These are phyloP conservation scores for Pachyramphus minor DNA, from an alignment of 2,113 vertebrate genomes.

Conservation along the genomic window DNA sequence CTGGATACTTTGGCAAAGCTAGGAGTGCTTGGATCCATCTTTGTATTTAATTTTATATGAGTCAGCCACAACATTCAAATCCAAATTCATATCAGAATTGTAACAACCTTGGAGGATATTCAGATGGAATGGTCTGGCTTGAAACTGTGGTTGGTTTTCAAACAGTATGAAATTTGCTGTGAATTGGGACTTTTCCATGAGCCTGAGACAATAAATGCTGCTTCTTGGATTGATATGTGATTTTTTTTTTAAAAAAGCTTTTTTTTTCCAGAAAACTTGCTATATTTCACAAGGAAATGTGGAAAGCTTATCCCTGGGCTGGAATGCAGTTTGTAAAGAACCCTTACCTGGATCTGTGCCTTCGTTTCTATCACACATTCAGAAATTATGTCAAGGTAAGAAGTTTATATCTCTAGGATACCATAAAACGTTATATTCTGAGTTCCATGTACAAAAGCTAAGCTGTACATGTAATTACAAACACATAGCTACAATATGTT, in stretches of 20 bases:
- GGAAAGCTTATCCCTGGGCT: not conserved
- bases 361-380: not conserved
- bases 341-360: not conserved
- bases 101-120: conserved; percentile 3
- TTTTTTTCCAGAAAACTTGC: not conserved
- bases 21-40: not conserved
- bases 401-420: not conserved
- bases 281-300: not conserved
- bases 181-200: not conserved
- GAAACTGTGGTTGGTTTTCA: not conserved
- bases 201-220: not conserved
- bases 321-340: not conserved
- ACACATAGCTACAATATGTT: not conserved
- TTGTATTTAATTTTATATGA: not conserved
- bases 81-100: not conserved
- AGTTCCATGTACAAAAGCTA: not conserved
- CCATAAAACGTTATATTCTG: not conserved
- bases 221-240: not conserved
- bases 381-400: not conserved
- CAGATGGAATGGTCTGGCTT: not conserved
- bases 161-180: not conserved
- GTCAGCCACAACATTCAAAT: conserved; percentile 19
- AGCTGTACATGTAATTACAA: rapidly evolving
- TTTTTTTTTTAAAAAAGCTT: not conserved
- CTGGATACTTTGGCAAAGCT: not conserved